Evolutionary conservation across 2,888 invertebrate genomes (phyloP).

Genomic region (Megalurothrips usitatus): DNA sequence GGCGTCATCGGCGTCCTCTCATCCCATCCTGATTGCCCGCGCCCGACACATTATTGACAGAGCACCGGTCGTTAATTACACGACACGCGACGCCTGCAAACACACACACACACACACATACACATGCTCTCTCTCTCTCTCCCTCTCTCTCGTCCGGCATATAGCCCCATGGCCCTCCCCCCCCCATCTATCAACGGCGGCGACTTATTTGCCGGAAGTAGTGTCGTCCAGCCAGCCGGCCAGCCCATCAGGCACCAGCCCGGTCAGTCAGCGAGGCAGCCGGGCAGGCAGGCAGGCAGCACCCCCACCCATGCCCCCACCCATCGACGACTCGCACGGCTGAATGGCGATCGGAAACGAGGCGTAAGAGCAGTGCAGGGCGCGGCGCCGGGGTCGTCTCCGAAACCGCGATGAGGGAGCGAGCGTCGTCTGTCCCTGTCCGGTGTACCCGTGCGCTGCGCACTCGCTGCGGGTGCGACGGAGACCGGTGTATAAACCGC

Average conservation of each 20-base stretch:
- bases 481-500: no score
- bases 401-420: no score
- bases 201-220: conserved; percentile 17
- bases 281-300: background rate
- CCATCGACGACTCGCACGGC: background rate
- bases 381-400: background rate
- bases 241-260: no score
- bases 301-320: background rate
- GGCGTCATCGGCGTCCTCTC: background rate
- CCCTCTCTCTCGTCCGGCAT: background rate
- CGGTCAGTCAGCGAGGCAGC: background rate
- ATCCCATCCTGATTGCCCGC: background rate
- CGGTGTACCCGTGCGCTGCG: no score
- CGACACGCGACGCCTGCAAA: background rate
- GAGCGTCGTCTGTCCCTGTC: no score
- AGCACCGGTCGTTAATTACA: conserved; percentile 8
- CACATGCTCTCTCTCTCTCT: background rate
- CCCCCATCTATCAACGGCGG: background rate
- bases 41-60: conserved; percentile 4
- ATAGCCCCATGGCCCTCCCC: background rate
- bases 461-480: no score
- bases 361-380: background rate
- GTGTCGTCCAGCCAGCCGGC: background rate
- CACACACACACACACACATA: background rate
- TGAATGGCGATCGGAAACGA: background rate